A percentile compares a stretch with the other conserved stretches of the same genome.
Conservation (phyloP, 2,888 invertebrate species). For the Epistrophe grossulariae region DNA sequence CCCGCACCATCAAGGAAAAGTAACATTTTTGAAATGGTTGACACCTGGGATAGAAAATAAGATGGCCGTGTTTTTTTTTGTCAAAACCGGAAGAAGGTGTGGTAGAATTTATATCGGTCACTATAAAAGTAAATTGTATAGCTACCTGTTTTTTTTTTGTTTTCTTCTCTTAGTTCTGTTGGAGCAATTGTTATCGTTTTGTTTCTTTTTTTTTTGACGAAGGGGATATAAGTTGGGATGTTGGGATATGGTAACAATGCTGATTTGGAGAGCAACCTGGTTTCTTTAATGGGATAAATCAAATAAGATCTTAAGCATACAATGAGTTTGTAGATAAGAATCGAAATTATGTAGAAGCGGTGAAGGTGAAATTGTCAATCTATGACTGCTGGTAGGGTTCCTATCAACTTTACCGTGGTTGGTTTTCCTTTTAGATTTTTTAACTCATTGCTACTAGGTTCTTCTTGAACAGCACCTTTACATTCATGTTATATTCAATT, state of each 20-base stretch:
- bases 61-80: conserved; percentile 52
- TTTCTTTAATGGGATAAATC: not conserved
- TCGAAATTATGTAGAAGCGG: conserved; percentile 8
- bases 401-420: too few species aligned
- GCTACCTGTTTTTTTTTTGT: not conserved
- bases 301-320: conserved; percentile 19
- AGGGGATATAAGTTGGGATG: not conserved
- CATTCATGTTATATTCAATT: too few species aligned
- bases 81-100: conserved; percentile 66
- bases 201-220: not conserved
- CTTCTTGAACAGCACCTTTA: too few species aligned
- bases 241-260: conserved; percentile 8
- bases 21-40: conserved; percentile 61
- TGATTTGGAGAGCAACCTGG: conserved; percentile 11
- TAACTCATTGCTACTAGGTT: too few species aligned
- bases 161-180: not conserved
- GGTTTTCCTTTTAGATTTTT: too few species aligned
- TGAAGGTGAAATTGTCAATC: conserved; percentile 1
- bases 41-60: conserved; percentile 65
- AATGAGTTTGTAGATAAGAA: conserved; percentile 19
- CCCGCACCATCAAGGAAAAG: conserved; percentile 23
- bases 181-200: conserved; percentile 59
- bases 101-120: conserved; percentile 71
- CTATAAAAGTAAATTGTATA: conserved; percentile 68
- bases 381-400: too few species aligned